A percentile compares a stretch with the other conserved stretches of the same genome.
phyloP scores from a whole-genome alignment of 2,797 vertebrate species.

The Pantherophis vulpinus region DNA sequence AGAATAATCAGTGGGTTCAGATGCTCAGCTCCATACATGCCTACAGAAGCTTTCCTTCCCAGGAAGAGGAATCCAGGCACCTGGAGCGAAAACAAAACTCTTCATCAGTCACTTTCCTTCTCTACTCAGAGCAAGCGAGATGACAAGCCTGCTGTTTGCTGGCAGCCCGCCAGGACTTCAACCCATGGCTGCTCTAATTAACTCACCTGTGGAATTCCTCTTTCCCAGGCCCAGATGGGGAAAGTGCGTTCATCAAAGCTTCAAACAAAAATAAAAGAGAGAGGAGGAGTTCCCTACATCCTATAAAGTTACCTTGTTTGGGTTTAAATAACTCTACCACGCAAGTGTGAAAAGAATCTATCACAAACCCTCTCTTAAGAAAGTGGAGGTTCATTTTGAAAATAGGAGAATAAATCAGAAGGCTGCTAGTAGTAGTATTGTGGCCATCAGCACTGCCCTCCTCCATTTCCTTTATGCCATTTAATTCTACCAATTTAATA shows the following conservation, averaged over 20 bases:
- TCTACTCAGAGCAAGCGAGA: background rate
- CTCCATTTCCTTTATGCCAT: background rate
- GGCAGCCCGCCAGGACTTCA: constrained; percentile 20
- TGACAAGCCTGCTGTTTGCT: background rate
- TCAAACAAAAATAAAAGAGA: constrained; percentile 10
- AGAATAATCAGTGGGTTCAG: constrained; percentile 29
- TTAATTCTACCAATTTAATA: background rate
- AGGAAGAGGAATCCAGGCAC: accelerated
- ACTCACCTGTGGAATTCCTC: constrained; percentile 50
- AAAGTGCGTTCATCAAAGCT: background rate
- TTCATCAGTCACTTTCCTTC: constrained; percentile 28
- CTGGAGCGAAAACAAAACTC: background rate
- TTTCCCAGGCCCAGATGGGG: background rate
- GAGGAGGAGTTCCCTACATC: constrained; percentile 32
- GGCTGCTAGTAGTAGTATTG: background rate
- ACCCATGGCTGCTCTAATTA: constrained; percentile 34
- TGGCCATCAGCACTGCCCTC: background rate
- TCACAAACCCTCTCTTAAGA: background rate
- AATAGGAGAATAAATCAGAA: background rate
- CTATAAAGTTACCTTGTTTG: constrained; percentile 9
- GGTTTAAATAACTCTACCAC: background rate
- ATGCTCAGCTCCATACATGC: constrained; percentile 29
- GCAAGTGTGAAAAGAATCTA: background rate
- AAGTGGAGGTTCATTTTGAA: background rate
- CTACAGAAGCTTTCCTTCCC: constrained; percentile 10